These are phyloP conservation scores for Nothura maculosa DNA, from an alignment of 2,797 vertebrate species.

Conservation along the genomic window DNA sequence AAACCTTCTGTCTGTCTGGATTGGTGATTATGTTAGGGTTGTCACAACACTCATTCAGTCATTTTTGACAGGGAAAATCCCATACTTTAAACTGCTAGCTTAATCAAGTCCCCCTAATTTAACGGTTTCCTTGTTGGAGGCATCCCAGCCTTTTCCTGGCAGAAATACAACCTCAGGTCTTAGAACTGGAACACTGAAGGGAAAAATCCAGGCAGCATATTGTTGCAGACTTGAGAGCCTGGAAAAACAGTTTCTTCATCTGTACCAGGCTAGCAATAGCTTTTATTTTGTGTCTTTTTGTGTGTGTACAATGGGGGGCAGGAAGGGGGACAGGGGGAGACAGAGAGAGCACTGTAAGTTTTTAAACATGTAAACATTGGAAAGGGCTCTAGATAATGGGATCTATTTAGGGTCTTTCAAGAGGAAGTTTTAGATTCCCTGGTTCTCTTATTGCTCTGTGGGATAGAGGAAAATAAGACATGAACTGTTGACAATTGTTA, in stretches of 20 bases:
- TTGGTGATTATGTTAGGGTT: neutral
- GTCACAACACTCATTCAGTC: slow-evolving; percentile 17
- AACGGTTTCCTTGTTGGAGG: neutral
- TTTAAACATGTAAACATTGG: neutral
- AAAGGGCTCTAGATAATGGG: neutral
- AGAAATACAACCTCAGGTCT: neutral
- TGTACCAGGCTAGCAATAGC: neutral
- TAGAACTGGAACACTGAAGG: neutral
- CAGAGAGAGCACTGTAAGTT: neutral
- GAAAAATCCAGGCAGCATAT: neutral
- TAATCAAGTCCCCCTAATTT: neutral
- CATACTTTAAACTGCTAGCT: slow-evolving; percentile 9
- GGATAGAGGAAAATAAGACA: neutral
- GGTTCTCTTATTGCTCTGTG: neutral
- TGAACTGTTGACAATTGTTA: neutral
- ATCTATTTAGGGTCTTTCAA: neutral
- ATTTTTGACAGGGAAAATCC: slow-evolving; percentile 30
- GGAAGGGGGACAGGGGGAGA: neutral
- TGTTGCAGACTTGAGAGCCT: neutral
- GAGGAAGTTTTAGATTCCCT: neutral
- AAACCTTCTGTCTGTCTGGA: neutral
- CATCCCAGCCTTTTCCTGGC: neutral
- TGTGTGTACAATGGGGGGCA: neutral
- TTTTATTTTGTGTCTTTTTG: neutral
- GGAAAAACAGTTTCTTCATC: neutral